Base-by-base conservation (phyloP, 2,797 vertebrate species). In the Cuniculus paca region DNA sequence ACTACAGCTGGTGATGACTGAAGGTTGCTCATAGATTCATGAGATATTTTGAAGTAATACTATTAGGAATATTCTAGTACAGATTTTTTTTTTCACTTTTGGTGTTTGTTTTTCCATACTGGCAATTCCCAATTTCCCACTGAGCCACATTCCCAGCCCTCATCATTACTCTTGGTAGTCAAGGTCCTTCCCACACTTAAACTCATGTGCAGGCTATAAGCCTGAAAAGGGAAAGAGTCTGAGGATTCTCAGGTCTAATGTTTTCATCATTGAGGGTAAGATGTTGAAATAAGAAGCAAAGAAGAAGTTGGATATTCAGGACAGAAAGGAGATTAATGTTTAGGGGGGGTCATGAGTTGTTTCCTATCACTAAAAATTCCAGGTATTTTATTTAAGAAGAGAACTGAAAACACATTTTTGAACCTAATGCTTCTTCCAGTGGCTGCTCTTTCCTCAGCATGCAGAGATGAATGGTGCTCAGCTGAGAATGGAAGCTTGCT, bases 221-320 rank as follows among this genome's bases (percentile, higher is more conserved):
- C 34, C 63, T 79, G 42, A 68, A 10, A 65, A 48, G 26, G 12
- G 70, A 63, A 90, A 75, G 31, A 60, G 58, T 16, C 31, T 61
- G 24, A 13, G 22, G 74, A 84, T 79, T 60, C n/a, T 87, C 63
- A 60, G 5, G 84, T 56, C 48, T 26, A 58, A 58, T 31, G n/a
- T 60, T 75, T 68, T 58, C 87, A 68, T 6, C 9, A 80, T 54
- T 4, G 39, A 10, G 50, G 3, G 2, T 13, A 36, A 90, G 54
- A 3, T 28, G 24, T 86, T 24, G 45, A 87, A 58, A 82, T 86
- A 56, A 90, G 24, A 28, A 87, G 45, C 31, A 48, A 95, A 93
- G 31, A 48, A 39, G 8, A 63, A n/a, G n/a, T 58, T 45, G 31
- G 58, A 75, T 39, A 11, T 60, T 72, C 28, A 60, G 65, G 70